These are phyloP conservation scores for Orientallactaga bullata DNA, from an alignment of 2,113 vertebrate species.

Conservation along the genomic window DNA sequence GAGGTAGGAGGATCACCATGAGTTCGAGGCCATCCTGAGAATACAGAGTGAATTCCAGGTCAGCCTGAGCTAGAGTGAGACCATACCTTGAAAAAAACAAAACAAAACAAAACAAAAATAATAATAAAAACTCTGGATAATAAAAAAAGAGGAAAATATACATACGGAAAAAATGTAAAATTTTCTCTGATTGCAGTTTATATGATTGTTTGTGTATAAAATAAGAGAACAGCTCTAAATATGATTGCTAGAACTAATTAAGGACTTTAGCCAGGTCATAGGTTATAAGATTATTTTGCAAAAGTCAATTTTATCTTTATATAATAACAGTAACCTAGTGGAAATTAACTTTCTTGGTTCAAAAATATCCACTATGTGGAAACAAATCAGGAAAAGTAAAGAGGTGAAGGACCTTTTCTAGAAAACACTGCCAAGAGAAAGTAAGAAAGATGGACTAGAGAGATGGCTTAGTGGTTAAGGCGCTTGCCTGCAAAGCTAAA, in stretches of 20 bases:
- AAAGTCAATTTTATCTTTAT: slow-evolving; percentile 20
- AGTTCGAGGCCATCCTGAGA: too few relatives aligned
- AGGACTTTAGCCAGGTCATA: not conserved
- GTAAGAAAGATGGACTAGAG: not conserved
- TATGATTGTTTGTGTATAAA: not conserved
- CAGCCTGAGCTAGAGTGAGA: too few relatives aligned
- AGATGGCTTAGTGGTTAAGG: too few relatives aligned
- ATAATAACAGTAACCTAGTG: not conserved
- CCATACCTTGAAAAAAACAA: too few relatives aligned
- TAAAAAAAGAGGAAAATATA: too few relatives aligned
- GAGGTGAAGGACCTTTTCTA: not conserved
- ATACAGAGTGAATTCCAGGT: too few relatives aligned
- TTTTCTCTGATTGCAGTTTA: not conserved
- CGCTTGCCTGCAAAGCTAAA: too few relatives aligned
- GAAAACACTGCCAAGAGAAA: slow-evolving; percentile 29
- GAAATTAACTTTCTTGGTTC: not conserved
- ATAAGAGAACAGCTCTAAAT: slow-evolving; percentile 23
- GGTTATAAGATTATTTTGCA: not conserved
- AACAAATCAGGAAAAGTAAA: not conserved
- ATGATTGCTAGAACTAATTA: slow-evolving; percentile 1
- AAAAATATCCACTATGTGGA: not conserved
- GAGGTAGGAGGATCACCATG: too few relatives aligned
- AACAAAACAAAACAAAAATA: too few relatives aligned
- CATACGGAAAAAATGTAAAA: not conserved
- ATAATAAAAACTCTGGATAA: too few relatives aligned